A percentile compares a stretch with the other conserved stretches of the same genome.
Evolutionary conservation across 2,888 invertebrate genomes (phyloP).

Genomic region (Epiblema foenella): DNA sequence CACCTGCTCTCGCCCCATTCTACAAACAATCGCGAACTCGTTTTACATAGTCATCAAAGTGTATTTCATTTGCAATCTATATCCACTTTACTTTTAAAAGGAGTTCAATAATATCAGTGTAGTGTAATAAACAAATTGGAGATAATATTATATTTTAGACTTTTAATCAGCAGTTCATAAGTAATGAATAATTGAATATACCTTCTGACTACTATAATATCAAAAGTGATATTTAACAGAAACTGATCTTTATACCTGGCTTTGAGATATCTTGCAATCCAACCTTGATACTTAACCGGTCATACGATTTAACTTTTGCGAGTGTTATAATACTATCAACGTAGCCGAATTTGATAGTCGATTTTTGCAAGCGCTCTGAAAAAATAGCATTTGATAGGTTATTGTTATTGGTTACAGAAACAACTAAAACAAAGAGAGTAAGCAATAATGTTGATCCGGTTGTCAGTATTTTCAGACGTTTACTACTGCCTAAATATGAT

Average conservation of each 20-base stretch:
- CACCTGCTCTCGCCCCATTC: conserved; percentile 40
- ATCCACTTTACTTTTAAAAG: no score
- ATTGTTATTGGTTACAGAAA: neutral
- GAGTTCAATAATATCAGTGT: no score
- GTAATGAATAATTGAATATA: no score
- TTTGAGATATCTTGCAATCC: neutral
- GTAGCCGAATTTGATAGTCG: neutral
- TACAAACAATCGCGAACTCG: neutral
- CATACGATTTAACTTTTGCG: conserved; percentile 1
- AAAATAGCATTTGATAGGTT: neutral
- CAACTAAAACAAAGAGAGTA: neutral
- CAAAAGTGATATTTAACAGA: neutral
- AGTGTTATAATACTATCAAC: neutral
- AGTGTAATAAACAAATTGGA: neutral
- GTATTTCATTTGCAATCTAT: neutral
- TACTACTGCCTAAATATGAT: neutral
- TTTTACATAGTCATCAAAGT: neutral
- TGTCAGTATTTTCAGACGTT: neutral
- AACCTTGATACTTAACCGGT: neutral
- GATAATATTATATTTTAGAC: neutral
- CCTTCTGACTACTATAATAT: no score
- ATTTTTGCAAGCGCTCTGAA: neutral
- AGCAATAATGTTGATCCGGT: neutral
- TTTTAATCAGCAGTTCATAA: no score
- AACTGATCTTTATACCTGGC: neutral